A percentile compares a stretch with the other conserved stretches of the same genome.
phyloP scores from a whole-genome alignment of 2,797 vertebrate species.

The Muraenolepis orangiensis region DNA sequence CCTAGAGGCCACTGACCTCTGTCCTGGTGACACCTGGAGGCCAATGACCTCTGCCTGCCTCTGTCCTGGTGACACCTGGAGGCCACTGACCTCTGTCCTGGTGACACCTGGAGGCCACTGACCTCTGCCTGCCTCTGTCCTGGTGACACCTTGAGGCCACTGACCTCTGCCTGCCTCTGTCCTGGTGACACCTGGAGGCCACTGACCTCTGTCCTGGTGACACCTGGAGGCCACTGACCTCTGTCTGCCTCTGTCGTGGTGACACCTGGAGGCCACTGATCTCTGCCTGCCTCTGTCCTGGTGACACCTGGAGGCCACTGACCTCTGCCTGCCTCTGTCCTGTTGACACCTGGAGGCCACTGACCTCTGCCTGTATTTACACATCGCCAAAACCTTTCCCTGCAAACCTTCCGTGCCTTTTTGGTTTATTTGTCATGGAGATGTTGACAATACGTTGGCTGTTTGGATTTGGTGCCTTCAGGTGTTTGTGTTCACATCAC shows the following conservation, averaged over 20 bases:
- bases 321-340: neutral
- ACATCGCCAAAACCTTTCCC: neutral
- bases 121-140: slow-evolving; percentile 2
- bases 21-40: neutral
- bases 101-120: too few species aligned
- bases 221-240: too few species aligned
- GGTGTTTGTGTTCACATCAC: slow-evolving; percentile 21
- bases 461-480: slow-evolving; percentile 21
- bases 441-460: neutral
- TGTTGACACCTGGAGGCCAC: neutral
- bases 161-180: slow-evolving; percentile 10
- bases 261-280: too few species aligned
- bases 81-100: too few species aligned
- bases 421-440: slow-evolving; percentile 8
- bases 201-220: too few species aligned
- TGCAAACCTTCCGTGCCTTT: neutral
- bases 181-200: too few species aligned
- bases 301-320: neutral
- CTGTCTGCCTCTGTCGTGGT: too few species aligned
- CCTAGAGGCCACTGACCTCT: slow-evolving; percentile 29
- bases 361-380: neutral
- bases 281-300: too few species aligned
- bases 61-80: too few species aligned
- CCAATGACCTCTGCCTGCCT: too few species aligned
- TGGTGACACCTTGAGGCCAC: too few species aligned